These are phyloP conservation scores for Trissoscelio sp. DNA, from an alignment of 2,888 invertebrate genomes.

Conservation along the genomic window DNA sequence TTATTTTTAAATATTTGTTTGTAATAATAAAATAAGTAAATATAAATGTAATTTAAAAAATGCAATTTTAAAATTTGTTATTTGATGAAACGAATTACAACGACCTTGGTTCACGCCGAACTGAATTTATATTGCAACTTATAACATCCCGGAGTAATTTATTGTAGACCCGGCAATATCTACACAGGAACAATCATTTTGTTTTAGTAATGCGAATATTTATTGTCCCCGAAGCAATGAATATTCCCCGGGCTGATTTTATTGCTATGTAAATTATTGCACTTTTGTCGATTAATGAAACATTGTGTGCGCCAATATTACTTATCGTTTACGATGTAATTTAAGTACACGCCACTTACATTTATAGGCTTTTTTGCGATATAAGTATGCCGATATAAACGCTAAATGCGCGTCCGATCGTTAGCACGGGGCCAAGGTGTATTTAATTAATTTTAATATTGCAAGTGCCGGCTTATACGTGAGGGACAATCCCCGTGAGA, in stretches of 20 bases:
- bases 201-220: constrained; percentile 61
- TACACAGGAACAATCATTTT: constrained; percentile 62
- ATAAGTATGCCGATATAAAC: constrained; percentile 46
- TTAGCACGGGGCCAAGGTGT: constrained; percentile 15
- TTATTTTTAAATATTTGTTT: too few relatives aligned
- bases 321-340: constrained; percentile 66
- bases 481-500: constrained; percentile 24
- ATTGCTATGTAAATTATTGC: constrained; percentile 65
- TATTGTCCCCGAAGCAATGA: constrained; percentile 53
- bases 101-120: constrained; percentile 60
- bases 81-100: constrained; percentile 49
- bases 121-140: constrained; percentile 66
- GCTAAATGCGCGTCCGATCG: constrained; percentile 32
- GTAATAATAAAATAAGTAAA: too few relatives aligned
- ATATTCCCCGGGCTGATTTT: constrained; percentile 50
- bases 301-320: constrained; percentile 64
- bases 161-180: constrained; percentile 54
- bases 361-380: constrained; percentile 58
- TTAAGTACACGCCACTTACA: constrained; percentile 64
- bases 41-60: too few relatives aligned
- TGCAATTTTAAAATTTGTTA: constrained; percentile 52
- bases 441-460: constrained; percentile 54
- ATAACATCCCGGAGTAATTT: constrained; percentile 57
- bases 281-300: constrained; percentile 62
- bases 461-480: constrained; percentile 20